phyloP scores from a whole-genome alignment of 2,113 vertebrate genomes.

The Accipiter virgatus region DNA sequence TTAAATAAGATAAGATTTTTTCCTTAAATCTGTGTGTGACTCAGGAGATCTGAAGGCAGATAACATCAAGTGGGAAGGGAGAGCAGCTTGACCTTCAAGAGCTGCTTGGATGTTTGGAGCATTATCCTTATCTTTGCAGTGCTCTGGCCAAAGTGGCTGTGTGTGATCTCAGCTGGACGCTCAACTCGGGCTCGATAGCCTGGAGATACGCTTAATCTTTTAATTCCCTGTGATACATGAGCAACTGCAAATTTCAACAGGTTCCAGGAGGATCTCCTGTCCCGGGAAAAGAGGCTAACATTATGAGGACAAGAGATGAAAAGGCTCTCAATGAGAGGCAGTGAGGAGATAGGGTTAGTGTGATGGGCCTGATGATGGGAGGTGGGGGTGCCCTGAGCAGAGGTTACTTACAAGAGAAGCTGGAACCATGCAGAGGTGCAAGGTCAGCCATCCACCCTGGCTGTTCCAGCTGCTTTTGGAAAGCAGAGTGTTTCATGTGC shows the following conservation, averaged over 20 bases:
- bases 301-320: not conserved
- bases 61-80: constrained; percentile 31
- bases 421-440: not conserved
- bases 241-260: not conserved
- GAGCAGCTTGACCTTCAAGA: constrained; percentile 39
- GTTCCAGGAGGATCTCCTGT: not conserved
- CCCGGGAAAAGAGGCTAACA: not conserved
- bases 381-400: fast-evolving
- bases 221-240: not conserved
- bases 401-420: not conserved
- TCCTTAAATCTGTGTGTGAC: not conserved
- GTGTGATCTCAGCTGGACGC: not conserved
- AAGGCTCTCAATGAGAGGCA: not conserved
- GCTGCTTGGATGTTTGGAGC: constrained; percentile 33
- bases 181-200: not conserved
- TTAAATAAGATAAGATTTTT: not conserved
- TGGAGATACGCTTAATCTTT: not conserved
- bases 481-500: not conserved
- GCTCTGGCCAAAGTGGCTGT: not conserved
- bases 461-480: not conserved
- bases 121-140: constrained; percentile 22
- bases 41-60: constrained; percentile 29
- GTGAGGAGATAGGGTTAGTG: not conserved
- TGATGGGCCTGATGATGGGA: not conserved
- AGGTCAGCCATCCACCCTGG: fast-evolving